Base-by-base conservation (phyloP, 2,113 vertebrate genomes). In the Chamaetylas fuelleborni region DNA sequence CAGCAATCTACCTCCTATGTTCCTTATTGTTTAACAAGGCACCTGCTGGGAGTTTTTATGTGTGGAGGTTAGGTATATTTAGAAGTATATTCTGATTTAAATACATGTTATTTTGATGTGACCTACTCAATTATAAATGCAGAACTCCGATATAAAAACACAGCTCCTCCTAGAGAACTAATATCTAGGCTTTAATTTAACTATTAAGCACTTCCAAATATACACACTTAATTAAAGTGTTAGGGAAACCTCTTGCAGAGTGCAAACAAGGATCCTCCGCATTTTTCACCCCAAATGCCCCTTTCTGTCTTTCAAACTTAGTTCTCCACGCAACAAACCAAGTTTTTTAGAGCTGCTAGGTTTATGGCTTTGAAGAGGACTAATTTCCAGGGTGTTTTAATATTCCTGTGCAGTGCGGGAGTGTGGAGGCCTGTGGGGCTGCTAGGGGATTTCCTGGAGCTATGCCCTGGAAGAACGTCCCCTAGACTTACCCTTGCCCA, bases 11-110 rank as follows among this genome's bases (percentile, higher is more conserved):
- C 88, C 80, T 93, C 86, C 86, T 70, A 38, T 84, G 96, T 48
- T 96, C 69, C 72, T 86, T 83, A 90, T 86, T 93, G 88, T 95
- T 96, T 96, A 97, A 97, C 88, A 76, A 95, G 90, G 61, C 79
- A 96, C 82, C 88, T 97, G 93, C 95, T 96, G 95, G 45, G 92
- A 83, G 25, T 22, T 94, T 92, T 86, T 78, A 43, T 71, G 83
- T 86, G 82, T 70, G 45, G 86, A 94, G 60, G 83, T 67, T 92
- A 56, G 47, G 69, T 94, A 92, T 84, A 91, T 88, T 95, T 93
- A 96, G 95, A 95, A 90, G 19, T 78, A 78, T 29, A 74, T 86
- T 70, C 80, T 95, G 92, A 90, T 90, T 96, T 92, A 93, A 96
- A 94, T 91, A 56, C 43, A 17, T 51, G 72, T 84, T 94, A 87